A percentile compares a stretch with the other conserved stretches of the same genome.
Evolutionary conservation across 2,113 vertebrate genomes (phyloP).

Genomic region (Columbina picui): DNA sequence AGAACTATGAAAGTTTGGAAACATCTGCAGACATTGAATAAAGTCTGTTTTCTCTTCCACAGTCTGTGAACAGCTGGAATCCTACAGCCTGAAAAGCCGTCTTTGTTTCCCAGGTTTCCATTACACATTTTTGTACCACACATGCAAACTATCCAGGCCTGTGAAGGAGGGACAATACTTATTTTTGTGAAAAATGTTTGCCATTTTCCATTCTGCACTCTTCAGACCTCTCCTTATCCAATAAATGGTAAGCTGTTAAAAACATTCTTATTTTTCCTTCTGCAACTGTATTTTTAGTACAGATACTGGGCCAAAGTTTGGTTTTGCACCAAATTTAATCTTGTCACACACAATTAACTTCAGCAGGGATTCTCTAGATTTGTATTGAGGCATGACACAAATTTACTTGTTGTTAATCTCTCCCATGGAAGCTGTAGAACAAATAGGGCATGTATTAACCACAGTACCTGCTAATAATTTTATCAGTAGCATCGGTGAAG

Average conservation of each 20-base stretch:
- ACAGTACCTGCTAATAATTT: background rate
- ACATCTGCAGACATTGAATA: slow-evolving; percentile 56
- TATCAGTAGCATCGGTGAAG: background rate
- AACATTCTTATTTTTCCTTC: background rate
- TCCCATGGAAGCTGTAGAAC: background rate
- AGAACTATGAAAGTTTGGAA: slow-evolving; percentile 57
- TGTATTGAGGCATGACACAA: background rate
- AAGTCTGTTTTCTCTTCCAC: slow-evolving; percentile 57
- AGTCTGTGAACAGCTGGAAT: slow-evolving; percentile 62
- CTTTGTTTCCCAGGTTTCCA: slow-evolving; percentile 66
- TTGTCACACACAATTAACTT: background rate
- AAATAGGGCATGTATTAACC: background rate
- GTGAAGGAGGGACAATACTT: slow-evolving; percentile 16
- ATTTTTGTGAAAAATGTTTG: slow-evolving; percentile 49
- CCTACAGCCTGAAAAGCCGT: slow-evolving; percentile 46
- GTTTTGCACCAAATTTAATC: slow-evolving; percentile 46
- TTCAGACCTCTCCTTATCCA: slow-evolving; percentile 24
- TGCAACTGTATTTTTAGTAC: slow-evolving; percentile 23
- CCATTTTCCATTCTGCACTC: slow-evolving; percentile 42
- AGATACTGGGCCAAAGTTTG: slow-evolving; percentile 10
- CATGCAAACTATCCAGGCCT: slow-evolving; percentile 38
- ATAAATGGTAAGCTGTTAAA: slow-evolving; percentile 32
- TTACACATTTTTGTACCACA: slow-evolving; percentile 65
- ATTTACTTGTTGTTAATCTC: background rate
- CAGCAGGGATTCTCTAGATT: background rate